Percentiles rank a stretch among this genome's conserved stretches.
phyloP scores from a whole-genome alignment of 2,113 vertebrate species.

The Poecilia latipinna region DNA sequence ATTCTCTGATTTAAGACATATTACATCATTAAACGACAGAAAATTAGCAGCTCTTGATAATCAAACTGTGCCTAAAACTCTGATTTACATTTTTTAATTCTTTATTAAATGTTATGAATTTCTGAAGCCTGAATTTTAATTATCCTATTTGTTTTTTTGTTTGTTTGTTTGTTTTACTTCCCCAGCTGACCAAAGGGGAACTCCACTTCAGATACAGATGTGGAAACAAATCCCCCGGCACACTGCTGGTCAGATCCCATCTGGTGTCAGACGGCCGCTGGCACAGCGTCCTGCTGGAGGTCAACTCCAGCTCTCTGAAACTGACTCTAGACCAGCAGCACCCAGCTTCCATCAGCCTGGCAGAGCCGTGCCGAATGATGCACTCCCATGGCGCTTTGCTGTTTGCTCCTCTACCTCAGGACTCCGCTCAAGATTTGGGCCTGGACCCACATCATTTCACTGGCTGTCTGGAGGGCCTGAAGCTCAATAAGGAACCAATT shows the following conservation, averaged over 20 bases:
- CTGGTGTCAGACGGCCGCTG: constrained; percentile 82
- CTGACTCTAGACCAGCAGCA: constrained; percentile 80
- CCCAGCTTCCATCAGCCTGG: constrained; percentile 62
- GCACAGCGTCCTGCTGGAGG: constrained; percentile 87
- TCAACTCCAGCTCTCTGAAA: constrained; percentile 75
- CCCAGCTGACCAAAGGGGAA: constrained; percentile 83
- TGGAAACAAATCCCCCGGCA: constrained; percentile 51
- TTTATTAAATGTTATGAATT: neutral
- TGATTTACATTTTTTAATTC: neutral
- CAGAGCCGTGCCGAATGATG: constrained; percentile 77
- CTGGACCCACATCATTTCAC: constrained; percentile 68
- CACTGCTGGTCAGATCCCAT: constrained; percentile 65
- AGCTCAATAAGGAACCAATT: constrained; percentile 82
- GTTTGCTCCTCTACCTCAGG: constrained; percentile 72
- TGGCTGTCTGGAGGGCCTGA: constrained; percentile 87
- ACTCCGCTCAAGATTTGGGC: constrained; percentile 21
- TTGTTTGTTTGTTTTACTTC: constrained; percentile 12
- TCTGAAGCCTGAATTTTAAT: neutral
- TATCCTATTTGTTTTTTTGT: neutral
- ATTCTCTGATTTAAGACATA: too few relatives aligned
- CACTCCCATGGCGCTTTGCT: constrained; percentile 75
- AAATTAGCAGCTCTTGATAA: neutral
- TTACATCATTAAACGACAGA: neutral
- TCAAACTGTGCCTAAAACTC: neutral
- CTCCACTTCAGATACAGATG: constrained; percentile 85